Evolutionary conservation across 1,140 invertebrate species (phyloP), one percentile per base, ranked within the genome.

Genomic region (Saccostrea echinata): DNA sequence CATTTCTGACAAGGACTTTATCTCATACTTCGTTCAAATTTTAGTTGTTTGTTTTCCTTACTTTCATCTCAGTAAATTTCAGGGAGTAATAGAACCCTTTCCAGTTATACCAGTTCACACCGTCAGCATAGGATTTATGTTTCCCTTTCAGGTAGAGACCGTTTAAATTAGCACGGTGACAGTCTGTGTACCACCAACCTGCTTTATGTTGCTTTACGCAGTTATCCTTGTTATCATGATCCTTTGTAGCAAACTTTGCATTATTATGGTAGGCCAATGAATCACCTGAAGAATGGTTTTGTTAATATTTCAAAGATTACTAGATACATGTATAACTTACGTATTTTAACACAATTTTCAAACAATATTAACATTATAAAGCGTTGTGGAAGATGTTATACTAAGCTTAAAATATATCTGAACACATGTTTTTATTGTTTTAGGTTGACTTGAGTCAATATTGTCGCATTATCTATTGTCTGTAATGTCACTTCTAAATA

Each of bases 101-200:
- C 82, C 82, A 84, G 43, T 53, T 11, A 21, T 35, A 21, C 82
- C 82, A 84, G 55, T 55, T 57, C 0, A 84, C 30, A 2, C 82
- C 82, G 30, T n/a, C 51, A 24, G 51, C 82, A 55, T 84, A 84
- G 11, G n/a, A 52, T 8, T n/a, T 27, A 24, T 84, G 51, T 6
- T n/a, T 24, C 3, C 51, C 82, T 0, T 84, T 84, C 82, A 55
- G 51, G n/a, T 84, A 84, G 11, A 84, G 24, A 24, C 82, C 82
- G 12, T 84, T 84, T 18, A 84, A 27, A 24, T 84, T 84, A 2
- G 82, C 18, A 27, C 3, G 8, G n/a, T 84, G 82, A 9, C 82
- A 84, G 3, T 13, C 43, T 21, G 21, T 30, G 52, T 84, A 84
- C 82, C 82, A 84, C 82, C 82, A 84, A 21, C n/a, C 82, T 4